phyloP scores from a whole-genome alignment of 2,888 invertebrate species.

The Myathropa florea region DNA sequence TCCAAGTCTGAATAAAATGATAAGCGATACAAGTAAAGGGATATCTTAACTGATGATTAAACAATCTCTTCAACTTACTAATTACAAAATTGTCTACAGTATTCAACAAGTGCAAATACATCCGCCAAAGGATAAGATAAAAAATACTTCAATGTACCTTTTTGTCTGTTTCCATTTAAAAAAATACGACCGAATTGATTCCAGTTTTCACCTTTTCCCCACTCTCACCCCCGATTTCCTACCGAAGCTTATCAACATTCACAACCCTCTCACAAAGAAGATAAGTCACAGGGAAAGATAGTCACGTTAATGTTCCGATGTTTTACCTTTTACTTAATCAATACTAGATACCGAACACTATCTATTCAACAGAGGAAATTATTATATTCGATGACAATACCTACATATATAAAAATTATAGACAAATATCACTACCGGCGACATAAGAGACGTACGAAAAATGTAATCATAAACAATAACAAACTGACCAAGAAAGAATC shows the following conservation, averaged over 20 bases:
- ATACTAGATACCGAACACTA: neutral
- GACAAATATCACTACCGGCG: neutral
- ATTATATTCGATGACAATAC: constrained; percentile 11
- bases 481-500: constrained; percentile 37
- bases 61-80: constrained; percentile 31
- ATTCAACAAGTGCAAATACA: constrained; percentile 66
- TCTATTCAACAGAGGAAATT: constrained; percentile 3
- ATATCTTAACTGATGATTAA: neutral
- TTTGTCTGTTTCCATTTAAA: constrained; percentile 36
- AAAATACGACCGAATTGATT: constrained; percentile 19
- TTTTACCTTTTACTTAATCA: constrained; percentile 14
- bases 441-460: too few species aligned
- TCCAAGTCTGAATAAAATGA: neutral
- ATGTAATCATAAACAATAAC: constrained; percentile 62
- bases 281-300: constrained; percentile 55
- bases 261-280: constrained; percentile 24
- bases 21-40: neutral
- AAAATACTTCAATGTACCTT: constrained; percentile 28
- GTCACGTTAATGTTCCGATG: constrained; percentile 34
- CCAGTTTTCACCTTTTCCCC: neutral
- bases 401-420: neutral
- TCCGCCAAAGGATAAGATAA: constrained; percentile 64
- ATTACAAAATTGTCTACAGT: constrained; percentile 48
- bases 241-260: constrained; percentile 45
- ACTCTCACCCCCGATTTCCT: neutral